Conservation (phyloP, 2,888 invertebrate genomes). For the Acleris emargana region DNA sequence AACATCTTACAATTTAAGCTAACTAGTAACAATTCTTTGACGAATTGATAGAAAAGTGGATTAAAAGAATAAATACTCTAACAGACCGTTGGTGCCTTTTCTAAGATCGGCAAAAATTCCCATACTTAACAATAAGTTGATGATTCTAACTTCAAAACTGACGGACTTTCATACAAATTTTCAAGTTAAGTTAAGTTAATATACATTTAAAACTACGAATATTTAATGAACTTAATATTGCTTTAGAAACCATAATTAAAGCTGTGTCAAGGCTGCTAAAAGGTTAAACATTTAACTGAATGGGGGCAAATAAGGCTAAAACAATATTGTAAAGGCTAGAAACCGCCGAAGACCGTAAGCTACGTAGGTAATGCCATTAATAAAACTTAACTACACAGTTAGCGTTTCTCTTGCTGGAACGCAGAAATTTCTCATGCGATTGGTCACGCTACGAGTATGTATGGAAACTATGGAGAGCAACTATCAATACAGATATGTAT, state of each 20-base stretch:
- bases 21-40: too few species aligned
- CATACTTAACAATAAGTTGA: too few species aligned
- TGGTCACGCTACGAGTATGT: slow-evolving; percentile 53
- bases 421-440: slow-evolving; percentile 59
- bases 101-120: too few species aligned
- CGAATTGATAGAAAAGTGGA: too few species aligned
- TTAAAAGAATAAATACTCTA: too few species aligned
- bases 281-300: slow-evolving; percentile 12
- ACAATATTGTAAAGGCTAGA: slow-evolving; percentile 22
- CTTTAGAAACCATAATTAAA: slow-evolving; percentile 8
- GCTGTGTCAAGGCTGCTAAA: slow-evolving; percentile 20
- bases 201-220: not conserved
- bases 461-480: slow-evolving; percentile 57
- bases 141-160: too few species aligned
- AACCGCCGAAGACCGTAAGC: slow-evolving; percentile 5
- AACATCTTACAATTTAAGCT: too few species aligned
- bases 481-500: slow-evolving; percentile 33
- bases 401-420: slow-evolving; percentile 62
- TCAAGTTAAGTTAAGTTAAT: too few species aligned
- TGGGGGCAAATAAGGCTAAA: slow-evolving; percentile 17
- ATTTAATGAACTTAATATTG: slow-evolving; percentile 10
- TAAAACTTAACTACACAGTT: slow-evolving; percentile 33
- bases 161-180: too few species aligned
- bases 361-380: slow-evolving; percentile 33
- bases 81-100: too few species aligned